These are phyloP conservation scores for Macrosoma leucophasiata DNA, from an alignment of 2,888 invertebrate species.

Conservation along the genomic window DNA sequence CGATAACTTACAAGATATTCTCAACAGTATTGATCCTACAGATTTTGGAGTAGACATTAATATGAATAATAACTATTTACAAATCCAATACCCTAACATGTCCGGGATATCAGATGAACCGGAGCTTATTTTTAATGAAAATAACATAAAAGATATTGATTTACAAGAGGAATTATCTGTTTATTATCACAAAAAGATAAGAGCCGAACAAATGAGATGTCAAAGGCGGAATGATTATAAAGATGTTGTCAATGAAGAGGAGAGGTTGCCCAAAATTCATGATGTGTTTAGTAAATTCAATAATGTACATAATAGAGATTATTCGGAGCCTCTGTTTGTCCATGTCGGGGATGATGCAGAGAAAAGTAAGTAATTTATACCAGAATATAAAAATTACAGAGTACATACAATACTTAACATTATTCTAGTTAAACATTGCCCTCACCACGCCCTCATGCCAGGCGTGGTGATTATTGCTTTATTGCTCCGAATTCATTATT, in stretches of 20 bases:
- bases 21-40: slow-evolving; percentile 26
- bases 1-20: slow-evolving; percentile 34
- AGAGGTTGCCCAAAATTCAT: slow-evolving; percentile 39
- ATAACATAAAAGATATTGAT: slow-evolving; percentile 1
- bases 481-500: too few relatives aligned
- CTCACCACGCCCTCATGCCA: too few relatives aligned
- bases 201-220: slow-evolving; percentile 35
- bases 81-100: slow-evolving; percentile 16
- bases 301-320: slow-evolving; percentile 25
- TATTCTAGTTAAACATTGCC: too few relatives aligned
- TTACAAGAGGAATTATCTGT: slow-evolving; percentile 20
- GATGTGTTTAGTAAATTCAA: slow-evolving; percentile 45
- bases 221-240: slow-evolving; percentile 16
- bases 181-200: slow-evolving; percentile 46
- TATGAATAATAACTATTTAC: slow-evolving; percentile 16
- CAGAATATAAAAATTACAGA: too few relatives aligned
- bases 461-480: too few relatives aligned
- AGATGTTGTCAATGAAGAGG: slow-evolving; percentile 10
- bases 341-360: slow-evolving; percentile 40
- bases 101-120: too few relatives aligned
- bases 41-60: slow-evolving; percentile 9
- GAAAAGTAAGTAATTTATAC: slow-evolving; percentile 45
- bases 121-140: too few relatives aligned
- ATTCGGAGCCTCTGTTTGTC: slow-evolving; percentile 39
- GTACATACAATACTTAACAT: too few relatives aligned